Evolutionary conservation across 2,797 vertebrate genomes (phyloP).

Genomic region (Protosalanx chinensis): DNA sequence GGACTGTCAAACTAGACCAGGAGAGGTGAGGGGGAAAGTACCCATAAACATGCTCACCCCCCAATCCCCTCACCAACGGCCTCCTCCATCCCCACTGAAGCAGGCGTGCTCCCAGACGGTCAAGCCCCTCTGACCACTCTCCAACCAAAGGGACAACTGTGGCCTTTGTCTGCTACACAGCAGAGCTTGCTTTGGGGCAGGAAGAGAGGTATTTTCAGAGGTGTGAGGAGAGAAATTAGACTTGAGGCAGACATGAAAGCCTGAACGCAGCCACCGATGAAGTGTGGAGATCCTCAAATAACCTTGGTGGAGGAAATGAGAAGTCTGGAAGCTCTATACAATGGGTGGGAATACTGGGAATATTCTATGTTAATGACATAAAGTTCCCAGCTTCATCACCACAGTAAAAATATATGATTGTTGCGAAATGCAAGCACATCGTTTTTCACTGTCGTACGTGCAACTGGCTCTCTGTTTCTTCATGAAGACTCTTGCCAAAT

Average conservation of each 20-base stretch:
- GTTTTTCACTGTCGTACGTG: constrained; percentile 3
- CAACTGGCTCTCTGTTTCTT: not conserved
- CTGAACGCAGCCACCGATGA: constrained; percentile 10
- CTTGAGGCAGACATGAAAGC: not conserved
- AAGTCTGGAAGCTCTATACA: not conserved
- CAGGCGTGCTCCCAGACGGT: constrained; percentile 2
- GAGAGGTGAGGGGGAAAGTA: constrained; percentile 36
- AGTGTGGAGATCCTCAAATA: constrained; percentile 17
- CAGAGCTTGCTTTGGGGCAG: constrained; percentile 57
- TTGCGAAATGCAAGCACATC: not conserved
- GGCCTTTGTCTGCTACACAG: constrained; percentile 67
- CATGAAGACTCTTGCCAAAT: too few species aligned
- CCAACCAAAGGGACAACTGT: constrained; percentile 71
- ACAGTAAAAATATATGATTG: too few species aligned
- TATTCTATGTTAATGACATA: not conserved
- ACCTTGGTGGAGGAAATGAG: constrained; percentile 6
- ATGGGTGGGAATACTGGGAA: not conserved
- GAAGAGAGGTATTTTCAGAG: constrained; percentile 33
- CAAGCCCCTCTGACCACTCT: not conserved
- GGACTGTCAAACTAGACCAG: constrained; percentile 75
- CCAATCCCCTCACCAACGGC: constrained; percentile 2
- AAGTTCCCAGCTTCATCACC: not conserved
- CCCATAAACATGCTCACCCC: constrained; percentile 27
- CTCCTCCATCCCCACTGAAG: not conserved
- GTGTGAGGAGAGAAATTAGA: constrained; percentile 23